phyloP scores from a whole-genome alignment of 2,797 vertebrate species.

The Zenarchopterus dispar region DNA sequence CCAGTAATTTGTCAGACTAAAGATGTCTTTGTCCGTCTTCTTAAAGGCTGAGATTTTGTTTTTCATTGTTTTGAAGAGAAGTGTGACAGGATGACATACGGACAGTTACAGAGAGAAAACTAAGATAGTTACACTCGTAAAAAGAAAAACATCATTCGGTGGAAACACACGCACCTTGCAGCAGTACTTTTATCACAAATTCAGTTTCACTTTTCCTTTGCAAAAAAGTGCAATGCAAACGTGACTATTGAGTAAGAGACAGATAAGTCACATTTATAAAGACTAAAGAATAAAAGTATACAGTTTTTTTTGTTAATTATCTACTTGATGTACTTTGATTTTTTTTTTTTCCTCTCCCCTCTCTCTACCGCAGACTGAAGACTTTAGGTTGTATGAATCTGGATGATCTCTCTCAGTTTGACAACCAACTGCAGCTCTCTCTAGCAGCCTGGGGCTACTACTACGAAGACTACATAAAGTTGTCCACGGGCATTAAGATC shows the following conservation, averaged over 20 bases:
- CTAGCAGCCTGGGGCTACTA: conserved; percentile 86
- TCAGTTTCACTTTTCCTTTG: too few species aligned
- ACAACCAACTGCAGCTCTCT: conserved; percentile 84
- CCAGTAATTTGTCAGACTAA: too few species aligned
- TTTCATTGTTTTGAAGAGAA: too few species aligned
- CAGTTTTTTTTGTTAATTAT: neutral
- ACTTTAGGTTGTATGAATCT: conserved; percentile 83
- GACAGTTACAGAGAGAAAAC: too few species aligned
- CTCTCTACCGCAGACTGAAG: conserved; percentile 75
- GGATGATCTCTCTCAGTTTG: conserved; percentile 85
- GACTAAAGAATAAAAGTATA: neutral
- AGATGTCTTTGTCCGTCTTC: too few species aligned
- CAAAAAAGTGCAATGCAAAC: too few species aligned
- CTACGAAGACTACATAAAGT: conserved; percentile 86
- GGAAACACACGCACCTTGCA: too few species aligned
- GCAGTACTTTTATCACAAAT: too few species aligned
- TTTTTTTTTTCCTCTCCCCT: conserved; percentile 30
- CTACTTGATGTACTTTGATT: conserved; percentile 10
- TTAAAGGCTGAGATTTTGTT: too few species aligned
- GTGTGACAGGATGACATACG: too few species aligned
- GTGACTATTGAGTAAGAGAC: neutral
- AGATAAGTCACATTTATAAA: neutral
- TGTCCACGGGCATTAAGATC: conserved; percentile 84
- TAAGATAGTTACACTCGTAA: too few species aligned
- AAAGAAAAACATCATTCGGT: too few species aligned